Evolutionary conservation across 2,113 vertebrate species (phyloP).

Genomic region (Tursiops truncatus): DNA sequence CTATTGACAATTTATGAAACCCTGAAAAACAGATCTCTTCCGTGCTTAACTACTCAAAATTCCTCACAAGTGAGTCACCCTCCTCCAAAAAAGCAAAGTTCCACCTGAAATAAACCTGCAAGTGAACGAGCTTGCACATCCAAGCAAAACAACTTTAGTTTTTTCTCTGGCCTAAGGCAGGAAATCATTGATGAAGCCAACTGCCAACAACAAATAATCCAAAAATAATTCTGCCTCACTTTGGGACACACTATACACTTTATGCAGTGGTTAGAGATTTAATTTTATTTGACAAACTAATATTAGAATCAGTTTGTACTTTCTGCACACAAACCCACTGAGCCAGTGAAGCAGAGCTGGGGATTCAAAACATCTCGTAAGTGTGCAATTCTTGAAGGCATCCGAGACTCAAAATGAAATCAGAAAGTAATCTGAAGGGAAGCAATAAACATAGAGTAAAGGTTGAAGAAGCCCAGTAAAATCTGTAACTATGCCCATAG

Average conservation of each 20-base stretch:
- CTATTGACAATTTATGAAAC: slow-evolving; percentile 50
- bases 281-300: slow-evolving; percentile 54
- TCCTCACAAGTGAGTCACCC: slow-evolving; percentile 61
- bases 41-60: slow-evolving; percentile 61
- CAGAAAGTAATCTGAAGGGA: not conserved
- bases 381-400: not conserved
- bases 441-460: not conserved
- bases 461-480: not conserved
- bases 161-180: not conserved
- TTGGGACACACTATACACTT: not conserved
- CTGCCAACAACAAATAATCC: slow-evolving; percentile 14
- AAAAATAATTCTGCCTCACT: slow-evolving; percentile 27
- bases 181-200: not conserved
- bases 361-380: not conserved
- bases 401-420: not conserved
- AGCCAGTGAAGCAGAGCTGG: not conserved
- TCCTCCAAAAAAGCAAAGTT: slow-evolving; percentile 50
- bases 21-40: slow-evolving; percentile 58
- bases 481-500: not conserved
- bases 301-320: slow-evolving; percentile 5
- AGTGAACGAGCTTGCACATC: slow-evolving; percentile 11
- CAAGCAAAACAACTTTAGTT: not conserved
- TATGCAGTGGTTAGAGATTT: not conserved
- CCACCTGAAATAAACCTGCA: slow-evolving; percentile 68
- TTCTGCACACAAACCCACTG: not conserved